A percentile compares a stretch with the other conserved stretches of the same genome.
Conservation (phyloP, 2,113 vertebrate genomes). For the Turdus rufiventris region DNA sequence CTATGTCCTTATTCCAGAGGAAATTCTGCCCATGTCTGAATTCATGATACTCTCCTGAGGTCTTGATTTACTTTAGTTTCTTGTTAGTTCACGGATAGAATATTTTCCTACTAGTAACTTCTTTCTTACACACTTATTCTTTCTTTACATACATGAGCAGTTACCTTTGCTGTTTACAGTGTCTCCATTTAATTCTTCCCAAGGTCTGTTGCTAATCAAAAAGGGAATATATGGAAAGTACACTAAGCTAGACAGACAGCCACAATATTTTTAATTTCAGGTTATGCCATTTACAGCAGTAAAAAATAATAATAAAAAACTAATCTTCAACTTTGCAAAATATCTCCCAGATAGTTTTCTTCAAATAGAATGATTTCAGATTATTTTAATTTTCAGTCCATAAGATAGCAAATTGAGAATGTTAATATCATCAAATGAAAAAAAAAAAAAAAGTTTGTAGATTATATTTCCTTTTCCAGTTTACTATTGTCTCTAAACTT, state of each 20-base stretch:
- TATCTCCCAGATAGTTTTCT: neutral
- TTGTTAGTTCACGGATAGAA: neutral
- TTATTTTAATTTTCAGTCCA: neutral
- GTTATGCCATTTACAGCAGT: neutral
- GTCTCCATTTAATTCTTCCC: neutral
- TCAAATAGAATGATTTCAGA: neutral
- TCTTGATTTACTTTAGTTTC: neutral
- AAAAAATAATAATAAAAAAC: neutral
- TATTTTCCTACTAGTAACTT: neutral
- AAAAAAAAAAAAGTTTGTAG: neutral
- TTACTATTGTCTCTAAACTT: neutral
- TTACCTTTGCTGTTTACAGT: neutral
- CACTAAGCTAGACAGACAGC: neutral
- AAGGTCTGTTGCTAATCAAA: neutral
- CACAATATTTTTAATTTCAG: neutral
- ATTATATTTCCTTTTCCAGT: neutral
- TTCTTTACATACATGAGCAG: neutral
- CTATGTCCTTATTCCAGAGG: neutral
- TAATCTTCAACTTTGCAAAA: neutral
- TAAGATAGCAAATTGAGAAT: neutral
- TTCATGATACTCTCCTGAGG: neutral
- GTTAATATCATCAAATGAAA: neutral
- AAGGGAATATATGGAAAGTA: neutral
- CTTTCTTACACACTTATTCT: neutral
- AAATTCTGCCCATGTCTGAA: neutral